These are phyloP conservation scores for Antedon mediterranea DNA, from an alignment of 53 echinoderm and acorn worm species.

Conservation along the genomic window DNA sequence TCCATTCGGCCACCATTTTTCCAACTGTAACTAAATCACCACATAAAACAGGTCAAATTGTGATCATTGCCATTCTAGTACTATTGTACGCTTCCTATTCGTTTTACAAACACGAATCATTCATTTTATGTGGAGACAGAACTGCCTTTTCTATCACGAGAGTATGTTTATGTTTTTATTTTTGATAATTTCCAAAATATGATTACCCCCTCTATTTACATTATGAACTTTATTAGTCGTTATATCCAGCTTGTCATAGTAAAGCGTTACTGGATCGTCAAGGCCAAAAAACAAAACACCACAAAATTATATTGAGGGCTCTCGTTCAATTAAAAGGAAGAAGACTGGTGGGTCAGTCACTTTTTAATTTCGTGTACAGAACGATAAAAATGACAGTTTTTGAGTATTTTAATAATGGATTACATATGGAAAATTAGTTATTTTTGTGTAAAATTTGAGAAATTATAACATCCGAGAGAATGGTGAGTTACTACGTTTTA, in stretches of 20 bases:
- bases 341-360: not conserved
- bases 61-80: not conserved
- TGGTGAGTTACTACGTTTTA: not conserved
- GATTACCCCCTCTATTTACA: not conserved
- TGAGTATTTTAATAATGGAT: not conserved
- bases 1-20: constrained; percentile 43
- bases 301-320: not conserved
- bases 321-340: not conserved
- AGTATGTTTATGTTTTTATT: too few species aligned
- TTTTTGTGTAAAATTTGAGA: not conserved
- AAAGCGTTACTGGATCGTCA: too few species aligned
- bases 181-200: not conserved
- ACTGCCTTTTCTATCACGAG: too few species aligned
- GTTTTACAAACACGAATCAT: too few species aligned
- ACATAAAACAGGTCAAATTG: not conserved
- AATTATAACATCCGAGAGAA: not conserved
- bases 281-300: not conserved
- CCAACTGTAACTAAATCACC: not conserved
- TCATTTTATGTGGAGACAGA: too few species aligned
- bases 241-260: not conserved
- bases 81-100: too few species aligned
- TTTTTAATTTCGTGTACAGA: not conserved
- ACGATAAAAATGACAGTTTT: not conserved
- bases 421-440: not conserved
- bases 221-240: not conserved